Conservation (phyloP, 2,888 invertebrate genomes). For the Andrena bicolor region DNA sequence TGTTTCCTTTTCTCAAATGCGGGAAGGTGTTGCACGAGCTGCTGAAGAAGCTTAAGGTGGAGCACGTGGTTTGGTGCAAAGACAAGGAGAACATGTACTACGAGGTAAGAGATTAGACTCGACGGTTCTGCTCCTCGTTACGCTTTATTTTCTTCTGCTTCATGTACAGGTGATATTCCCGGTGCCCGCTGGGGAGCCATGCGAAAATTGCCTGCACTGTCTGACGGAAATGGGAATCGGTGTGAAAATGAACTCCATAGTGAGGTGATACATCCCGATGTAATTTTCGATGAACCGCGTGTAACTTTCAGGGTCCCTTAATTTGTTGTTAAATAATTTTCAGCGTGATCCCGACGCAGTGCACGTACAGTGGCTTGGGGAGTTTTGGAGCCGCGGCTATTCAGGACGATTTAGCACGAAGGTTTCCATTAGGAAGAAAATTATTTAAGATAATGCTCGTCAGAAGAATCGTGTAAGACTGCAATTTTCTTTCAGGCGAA, state of each 20-base stretch:
- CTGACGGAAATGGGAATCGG: slow-evolving; percentile 91
- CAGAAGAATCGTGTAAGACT: background rate
- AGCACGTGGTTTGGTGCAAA: slow-evolving; percentile 90
- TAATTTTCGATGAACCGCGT: background rate
- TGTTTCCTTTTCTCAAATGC: background rate
- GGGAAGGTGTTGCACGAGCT: slow-evolving; percentile 89
- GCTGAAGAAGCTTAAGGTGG: slow-evolving; percentile 88
- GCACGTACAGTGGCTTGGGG: slow-evolving; percentile 79
- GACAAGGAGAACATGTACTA: slow-evolving; percentile 90
- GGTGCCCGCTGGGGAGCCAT: slow-evolving; percentile 89
- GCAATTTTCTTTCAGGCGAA: slow-evolving; percentile 62
- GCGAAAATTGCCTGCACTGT: slow-evolving; percentile 91
- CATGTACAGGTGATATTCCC: slow-evolving; percentile 87
- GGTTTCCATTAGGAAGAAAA: slow-evolving; percentile 27
- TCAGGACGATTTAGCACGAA: slow-evolving; percentile 68
- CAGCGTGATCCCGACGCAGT: slow-evolving; percentile 82
- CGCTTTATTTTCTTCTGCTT: background rate
- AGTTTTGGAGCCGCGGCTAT: slow-evolving; percentile 61
- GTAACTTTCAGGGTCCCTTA: background rate
- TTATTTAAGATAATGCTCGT: background rate
- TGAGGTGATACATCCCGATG: slow-evolving; percentile 87
- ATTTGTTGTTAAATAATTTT: slow-evolving; percentile 33
- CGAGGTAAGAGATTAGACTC: slow-evolving; percentile 85
- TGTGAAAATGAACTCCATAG: slow-evolving; percentile 89
- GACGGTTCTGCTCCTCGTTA: background rate